phyloP scores from a whole-genome alignment of 2,113 vertebrate species.

The Pristiophorus japonicus region DNA sequence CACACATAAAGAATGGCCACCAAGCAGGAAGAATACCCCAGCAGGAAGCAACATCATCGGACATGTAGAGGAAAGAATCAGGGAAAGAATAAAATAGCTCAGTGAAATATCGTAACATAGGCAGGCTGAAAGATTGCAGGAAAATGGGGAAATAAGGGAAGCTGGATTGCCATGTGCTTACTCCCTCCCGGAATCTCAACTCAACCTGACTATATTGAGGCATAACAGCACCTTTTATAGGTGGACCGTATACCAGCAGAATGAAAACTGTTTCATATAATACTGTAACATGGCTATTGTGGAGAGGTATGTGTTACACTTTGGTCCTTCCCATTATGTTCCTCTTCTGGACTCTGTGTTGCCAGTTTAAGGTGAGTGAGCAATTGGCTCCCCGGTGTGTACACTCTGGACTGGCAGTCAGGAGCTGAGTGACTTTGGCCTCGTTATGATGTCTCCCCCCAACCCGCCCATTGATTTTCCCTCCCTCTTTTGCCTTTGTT shows the following conservation, averaged over 20 bases:
- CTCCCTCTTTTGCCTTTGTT: background rate
- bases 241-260: no score
- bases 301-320: no score
- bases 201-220: background rate
- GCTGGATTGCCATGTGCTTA: background rate
- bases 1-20: background rate
- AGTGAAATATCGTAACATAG: background rate
- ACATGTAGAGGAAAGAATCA: background rate
- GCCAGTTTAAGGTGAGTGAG: no score
- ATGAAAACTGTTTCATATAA: background rate
- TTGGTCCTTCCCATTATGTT: no score
- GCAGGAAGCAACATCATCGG: background rate
- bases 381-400: background rate
- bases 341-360: no score
- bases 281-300: background rate
- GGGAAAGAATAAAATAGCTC: background rate
- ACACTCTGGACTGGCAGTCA: background rate
- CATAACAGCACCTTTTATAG: background rate
- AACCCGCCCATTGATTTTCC: no score
- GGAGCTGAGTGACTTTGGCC: background rate
- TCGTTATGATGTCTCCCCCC: background rate
- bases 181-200: background rate
- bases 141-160: background rate
- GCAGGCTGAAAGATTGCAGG: background rate
- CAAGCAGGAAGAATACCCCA: background rate